Percentiles rank a stretch among this genome's conserved stretches.
Evolutionary conservation across 2,113 vertebrate genomes (phyloP).

Genomic region (Chaenogobius annularis): DNA sequence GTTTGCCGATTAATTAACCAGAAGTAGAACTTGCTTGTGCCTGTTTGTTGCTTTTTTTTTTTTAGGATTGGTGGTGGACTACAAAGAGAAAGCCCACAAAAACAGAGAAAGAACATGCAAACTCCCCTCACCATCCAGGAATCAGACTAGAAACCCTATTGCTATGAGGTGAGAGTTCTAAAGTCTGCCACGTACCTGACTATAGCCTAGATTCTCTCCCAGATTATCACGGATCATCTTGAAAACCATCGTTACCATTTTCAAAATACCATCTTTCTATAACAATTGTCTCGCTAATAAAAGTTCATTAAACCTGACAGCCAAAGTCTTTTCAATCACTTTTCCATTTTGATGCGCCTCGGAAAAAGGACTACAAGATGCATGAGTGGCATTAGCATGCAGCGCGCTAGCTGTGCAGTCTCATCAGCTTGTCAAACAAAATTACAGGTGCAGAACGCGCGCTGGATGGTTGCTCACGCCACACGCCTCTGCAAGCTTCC

Average conservation of each 20-base stretch:
- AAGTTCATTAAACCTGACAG: background rate
- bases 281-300: background rate
- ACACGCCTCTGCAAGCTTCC: slow-evolving; percentile 51
- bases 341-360: slow-evolving; percentile 1
- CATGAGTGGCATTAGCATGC: slow-evolving; percentile 48
- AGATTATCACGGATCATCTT: background rate
- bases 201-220: background rate
- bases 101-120: no score
- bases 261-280: background rate
- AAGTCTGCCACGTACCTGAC: background rate
- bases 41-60: no score
- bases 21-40: no score
- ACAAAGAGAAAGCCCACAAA: no score
- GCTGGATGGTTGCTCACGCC: slow-evolving; percentile 56
- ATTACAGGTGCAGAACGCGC: slow-evolving; percentile 62
- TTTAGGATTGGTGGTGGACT: no score
- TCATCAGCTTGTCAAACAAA: slow-evolving; percentile 66
- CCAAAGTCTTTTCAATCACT: background rate
- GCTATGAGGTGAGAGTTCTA: background rate
- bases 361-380: slow-evolving; percentile 3
- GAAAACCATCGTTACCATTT: background rate
- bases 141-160: background rate
- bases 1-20: no score
- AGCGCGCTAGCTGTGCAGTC: slow-evolving; percentile 16
- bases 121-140: no score